Base-by-base conservation (phyloP, 2,113 vertebrate species). In the Orientallactaga bullata region DNA sequence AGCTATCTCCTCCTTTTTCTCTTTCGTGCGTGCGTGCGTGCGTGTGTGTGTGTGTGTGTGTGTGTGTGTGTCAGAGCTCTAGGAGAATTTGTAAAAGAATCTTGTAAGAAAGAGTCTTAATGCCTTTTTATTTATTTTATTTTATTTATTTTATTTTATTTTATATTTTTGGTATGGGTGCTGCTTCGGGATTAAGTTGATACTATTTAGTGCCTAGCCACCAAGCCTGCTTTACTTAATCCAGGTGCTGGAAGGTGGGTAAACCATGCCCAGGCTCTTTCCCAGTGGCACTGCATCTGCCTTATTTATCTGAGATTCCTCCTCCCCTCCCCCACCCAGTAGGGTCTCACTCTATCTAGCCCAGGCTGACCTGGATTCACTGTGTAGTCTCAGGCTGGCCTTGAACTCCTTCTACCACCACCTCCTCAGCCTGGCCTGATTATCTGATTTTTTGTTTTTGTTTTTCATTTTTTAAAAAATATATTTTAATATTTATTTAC, bases 191-290 rank as follows among this genome's bases (percentile, higher is more conserved):
- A 3, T 16, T 11, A 0, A 24, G 18, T n/a, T 30, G 89, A 35
- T 61, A 9, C 72, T 32, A 12, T 84, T 30, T 0, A 74, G 15
- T 17, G 8, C 7, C n/a, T 51, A 68, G 83, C 65, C 30, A 0
- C 0, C 0, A n/a, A 84, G 89, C 74, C n/a, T 39, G 58, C 73
- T 35, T 2, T 32, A 0, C 23, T 28, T 24, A 42, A 2, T 5
- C 15, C 32, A 32, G 37, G 47, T 69, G 37, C 76, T 51, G 12
- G 42, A n/a, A 32, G 73, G 11, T 68, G 85, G n/a, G 12, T 20
- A 30, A 58, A 51, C 18, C 71, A 30, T 12, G 91, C 96, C 24
- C 91, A 58, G 58, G 89, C 79, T 84, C 60, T 35, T 5, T 0
- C 9, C 71, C 30, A 63, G 94, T 65, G 89, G 42, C 51, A 3